A percentile compares a stretch with the other conserved stretches of the same genome.
These are phyloP conservation scores for Bambusicola thoracicus DNA, from an alignment of 2,113 vertebrate genomes.

Conservation along the genomic window DNA sequence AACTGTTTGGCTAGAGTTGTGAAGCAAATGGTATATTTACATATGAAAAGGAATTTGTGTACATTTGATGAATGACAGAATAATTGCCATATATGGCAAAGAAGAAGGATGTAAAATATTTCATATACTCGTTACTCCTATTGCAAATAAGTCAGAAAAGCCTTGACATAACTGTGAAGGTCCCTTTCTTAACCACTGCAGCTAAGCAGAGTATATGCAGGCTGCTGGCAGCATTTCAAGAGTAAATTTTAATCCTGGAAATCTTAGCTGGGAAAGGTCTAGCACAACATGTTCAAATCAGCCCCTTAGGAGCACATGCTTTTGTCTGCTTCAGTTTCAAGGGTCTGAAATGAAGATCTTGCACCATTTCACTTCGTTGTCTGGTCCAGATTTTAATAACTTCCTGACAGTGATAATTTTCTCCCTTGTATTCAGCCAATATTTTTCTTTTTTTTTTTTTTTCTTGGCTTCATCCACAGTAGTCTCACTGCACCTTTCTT, in stretches of 20 bases:
- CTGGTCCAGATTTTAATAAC: not conserved
- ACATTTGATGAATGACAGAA: constrained; percentile 23
- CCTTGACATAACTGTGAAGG: not conserved
- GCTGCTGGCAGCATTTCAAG: not conserved
- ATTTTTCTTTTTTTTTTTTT: not conserved
- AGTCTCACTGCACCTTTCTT: not conserved
- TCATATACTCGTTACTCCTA: not conserved
- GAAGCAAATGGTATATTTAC: constrained; percentile 59
- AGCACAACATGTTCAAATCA: not conserved
- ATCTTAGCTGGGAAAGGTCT: not conserved
- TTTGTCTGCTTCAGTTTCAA: not conserved
- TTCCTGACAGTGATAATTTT: not conserved
- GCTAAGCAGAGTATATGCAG: not conserved
- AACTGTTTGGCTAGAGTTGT: constrained; percentile 53
- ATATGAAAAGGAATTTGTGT: constrained; percentile 46
- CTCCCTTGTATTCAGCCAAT: not conserved
- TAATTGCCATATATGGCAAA: constrained; percentile 29
- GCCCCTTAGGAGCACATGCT: not conserved
- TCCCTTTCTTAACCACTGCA: not conserved
- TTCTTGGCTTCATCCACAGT: not conserved
- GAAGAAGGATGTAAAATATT: constrained; percentile 34
- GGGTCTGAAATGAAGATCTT: not conserved
- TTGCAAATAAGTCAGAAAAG: constrained; percentile 11
- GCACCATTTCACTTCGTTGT: not conserved
- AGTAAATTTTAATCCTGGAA: not conserved